Conservation (phyloP, 1,140 invertebrate genomes). For the Odontomachus brunneus region DNA sequence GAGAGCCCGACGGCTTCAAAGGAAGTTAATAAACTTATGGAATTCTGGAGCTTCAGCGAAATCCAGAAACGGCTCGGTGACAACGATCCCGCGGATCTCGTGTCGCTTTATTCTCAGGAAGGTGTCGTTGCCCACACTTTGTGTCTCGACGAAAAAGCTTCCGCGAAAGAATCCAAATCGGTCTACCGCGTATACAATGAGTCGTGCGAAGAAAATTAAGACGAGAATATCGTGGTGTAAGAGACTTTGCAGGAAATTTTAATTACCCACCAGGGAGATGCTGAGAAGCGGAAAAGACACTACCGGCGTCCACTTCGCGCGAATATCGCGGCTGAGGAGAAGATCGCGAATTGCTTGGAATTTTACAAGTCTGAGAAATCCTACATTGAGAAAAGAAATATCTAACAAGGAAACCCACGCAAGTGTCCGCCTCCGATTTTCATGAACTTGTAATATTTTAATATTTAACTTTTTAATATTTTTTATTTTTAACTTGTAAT, state of each 20-base stretch:
- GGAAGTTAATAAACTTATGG: background rate
- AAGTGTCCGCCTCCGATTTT: too few species aligned
- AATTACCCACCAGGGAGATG: background rate
- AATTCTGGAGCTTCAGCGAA: background rate
- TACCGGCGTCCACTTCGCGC: background rate
- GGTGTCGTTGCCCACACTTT: background rate
- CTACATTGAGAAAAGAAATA: too few species aligned
- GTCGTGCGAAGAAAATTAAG: background rate
- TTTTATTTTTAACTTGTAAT: too few species aligned
- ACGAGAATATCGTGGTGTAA: background rate
- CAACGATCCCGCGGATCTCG: background rate
- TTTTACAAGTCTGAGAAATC: too few species aligned
- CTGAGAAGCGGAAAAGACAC: background rate
- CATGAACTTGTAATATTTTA: too few species aligned
- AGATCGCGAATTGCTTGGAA: background rate
- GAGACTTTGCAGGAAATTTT: slow-evolving; percentile 1
- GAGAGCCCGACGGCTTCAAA: background rate
- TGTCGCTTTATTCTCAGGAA: slow-evolving; percentile 10
- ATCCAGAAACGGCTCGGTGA: background rate
- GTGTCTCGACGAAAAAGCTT: slow-evolving; percentile 9
- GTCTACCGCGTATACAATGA: slow-evolving; percentile 1
- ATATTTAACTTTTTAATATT: too few species aligned
- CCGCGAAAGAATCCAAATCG: slow-evolving; percentile 27
- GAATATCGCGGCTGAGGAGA: background rate
- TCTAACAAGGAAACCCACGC: too few species aligned